A percentile compares a stretch with the other conserved stretches of the same genome.
phyloP scores from a whole-genome alignment of 2,888 invertebrate genomes.

The Tineola bisselliella region DNA sequence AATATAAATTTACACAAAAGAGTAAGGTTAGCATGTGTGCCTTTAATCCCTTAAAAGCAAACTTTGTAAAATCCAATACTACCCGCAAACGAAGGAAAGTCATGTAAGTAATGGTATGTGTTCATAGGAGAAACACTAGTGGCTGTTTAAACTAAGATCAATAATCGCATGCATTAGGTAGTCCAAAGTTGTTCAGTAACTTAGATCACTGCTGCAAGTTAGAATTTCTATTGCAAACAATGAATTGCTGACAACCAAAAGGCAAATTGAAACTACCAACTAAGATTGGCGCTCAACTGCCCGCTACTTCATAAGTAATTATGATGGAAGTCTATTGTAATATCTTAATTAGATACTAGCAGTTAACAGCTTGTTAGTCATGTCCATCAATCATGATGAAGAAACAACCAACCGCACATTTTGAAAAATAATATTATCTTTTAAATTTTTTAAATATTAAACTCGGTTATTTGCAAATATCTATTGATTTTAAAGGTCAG shows the following conservation, averaged over 20 bases:
- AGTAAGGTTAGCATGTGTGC: background rate
- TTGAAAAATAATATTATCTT: too few relatives aligned
- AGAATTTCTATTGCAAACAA: slow-evolving; percentile 43
- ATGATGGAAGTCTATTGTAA: background rate
- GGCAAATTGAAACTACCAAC: slow-evolving; percentile 9
- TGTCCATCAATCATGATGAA: too few relatives aligned
- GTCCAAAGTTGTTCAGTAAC: slow-evolving; percentile 53
- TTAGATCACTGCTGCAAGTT: slow-evolving; percentile 47
- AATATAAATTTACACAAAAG: background rate
- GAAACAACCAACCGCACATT: too few relatives aligned
- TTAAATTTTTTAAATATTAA: too few relatives aligned
- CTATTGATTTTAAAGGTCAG: background rate
- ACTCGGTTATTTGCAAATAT: background rate
- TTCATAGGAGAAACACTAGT: slow-evolving; percentile 20
- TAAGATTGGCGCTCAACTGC: slow-evolving; percentile 7
- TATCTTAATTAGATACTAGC: too few relatives aligned
- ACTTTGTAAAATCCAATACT: background rate
- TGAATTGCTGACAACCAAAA: slow-evolving; percentile 12
- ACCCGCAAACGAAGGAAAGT: background rate
- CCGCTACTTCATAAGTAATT: background rate
- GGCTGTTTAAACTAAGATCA: slow-evolving; percentile 60
- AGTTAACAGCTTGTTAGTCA: too few relatives aligned
- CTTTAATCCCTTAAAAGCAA: background rate
- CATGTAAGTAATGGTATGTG: background rate
- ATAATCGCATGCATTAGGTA: slow-evolving; percentile 64